These are phyloP conservation scores for Rhodinocichla rosea DNA, from an alignment of 2,113 vertebrate species.

Conservation along the genomic window DNA sequence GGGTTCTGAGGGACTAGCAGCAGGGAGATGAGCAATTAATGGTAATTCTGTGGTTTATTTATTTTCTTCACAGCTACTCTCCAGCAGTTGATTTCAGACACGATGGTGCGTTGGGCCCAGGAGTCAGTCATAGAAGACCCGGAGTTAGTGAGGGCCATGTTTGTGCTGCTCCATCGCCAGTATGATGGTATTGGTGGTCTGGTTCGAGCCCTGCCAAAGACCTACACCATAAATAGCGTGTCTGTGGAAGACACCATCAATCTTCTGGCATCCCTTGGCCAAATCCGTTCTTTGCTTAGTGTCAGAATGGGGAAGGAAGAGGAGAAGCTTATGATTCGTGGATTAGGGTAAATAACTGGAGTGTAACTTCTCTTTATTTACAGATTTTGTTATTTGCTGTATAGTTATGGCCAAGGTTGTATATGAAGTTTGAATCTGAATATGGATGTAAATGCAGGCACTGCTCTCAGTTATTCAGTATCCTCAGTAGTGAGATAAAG, in stretches of 20 bases:
- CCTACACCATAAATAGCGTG: slow-evolving; percentile 92
- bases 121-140: slow-evolving; percentile 95
- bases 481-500: neutral
- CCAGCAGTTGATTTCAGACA: slow-evolving; percentile 93
- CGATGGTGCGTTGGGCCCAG: slow-evolving; percentile 97
- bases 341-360: slow-evolving; percentile 81
- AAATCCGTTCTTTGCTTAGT: slow-evolving; percentile 93
- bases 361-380: neutral
- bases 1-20: neutral
- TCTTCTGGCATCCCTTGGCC: slow-evolving; percentile 90
- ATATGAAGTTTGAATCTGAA: neutral
- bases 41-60: neutral
- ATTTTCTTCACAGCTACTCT: slow-evolving; percentile 78
- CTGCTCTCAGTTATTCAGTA: neutral
- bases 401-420: neutral
- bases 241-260: slow-evolving; percentile 96
- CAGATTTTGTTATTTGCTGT: neutral
- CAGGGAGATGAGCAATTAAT: neutral
- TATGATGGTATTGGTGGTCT: slow-evolving; percentile 94
- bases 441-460: neutral
- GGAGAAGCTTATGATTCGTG: slow-evolving; percentile 97
- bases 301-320: slow-evolving; percentile 96
- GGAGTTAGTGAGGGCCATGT: slow-evolving; percentile 94
- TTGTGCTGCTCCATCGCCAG: slow-evolving; percentile 90
- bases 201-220: slow-evolving; percentile 90